phyloP scores from a whole-genome alignment of 2,797 vertebrate species.

The Nannoperca obscura region DNA sequence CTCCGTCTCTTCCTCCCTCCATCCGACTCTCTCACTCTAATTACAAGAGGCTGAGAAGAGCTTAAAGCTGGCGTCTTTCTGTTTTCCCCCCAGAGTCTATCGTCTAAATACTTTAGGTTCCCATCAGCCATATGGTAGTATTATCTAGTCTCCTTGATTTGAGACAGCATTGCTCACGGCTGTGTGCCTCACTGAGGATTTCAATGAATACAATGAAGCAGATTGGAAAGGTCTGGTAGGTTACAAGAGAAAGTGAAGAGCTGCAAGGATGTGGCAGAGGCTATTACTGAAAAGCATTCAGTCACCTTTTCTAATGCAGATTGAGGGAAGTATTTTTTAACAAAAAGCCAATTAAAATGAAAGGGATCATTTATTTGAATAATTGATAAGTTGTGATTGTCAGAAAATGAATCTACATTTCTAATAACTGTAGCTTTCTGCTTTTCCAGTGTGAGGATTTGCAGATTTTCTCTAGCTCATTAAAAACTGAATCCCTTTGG shows the following conservation, averaged over 20 bases:
- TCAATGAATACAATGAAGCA: slow-evolving; percentile 56
- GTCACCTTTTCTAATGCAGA: not conserved
- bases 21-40: slow-evolving; percentile 57
- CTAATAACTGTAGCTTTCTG: not conserved
- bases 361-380: not conserved
- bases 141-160: slow-evolving; percentile 64
- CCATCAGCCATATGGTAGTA: slow-evolving; percentile 68
- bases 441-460: not conserved
- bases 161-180: slow-evolving; percentile 34
- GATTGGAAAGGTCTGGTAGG: slow-evolving; percentile 55
- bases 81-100: slow-evolving; percentile 25
- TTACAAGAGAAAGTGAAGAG: slow-evolving; percentile 28
- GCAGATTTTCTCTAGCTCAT: not conserved
- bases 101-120: slow-evolving; percentile 61
- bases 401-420: not conserved
- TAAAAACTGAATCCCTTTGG: not conserved
- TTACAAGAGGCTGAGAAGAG: slow-evolving; percentile 61
- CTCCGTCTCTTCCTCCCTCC: slow-evolving; percentile 27
- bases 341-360: not conserved
- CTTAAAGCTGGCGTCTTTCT: slow-evolving; percentile 56
- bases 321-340: not conserved
- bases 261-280: not conserved
- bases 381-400: not conserved
- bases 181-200: slow-evolving; percentile 55
- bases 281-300: slow-evolving; percentile 21